Evolutionary conservation across 2,797 vertebrate genomes (phyloP), one percentile per base, ranked within the genome.

Genomic region (Diceros bicornis): DNA sequence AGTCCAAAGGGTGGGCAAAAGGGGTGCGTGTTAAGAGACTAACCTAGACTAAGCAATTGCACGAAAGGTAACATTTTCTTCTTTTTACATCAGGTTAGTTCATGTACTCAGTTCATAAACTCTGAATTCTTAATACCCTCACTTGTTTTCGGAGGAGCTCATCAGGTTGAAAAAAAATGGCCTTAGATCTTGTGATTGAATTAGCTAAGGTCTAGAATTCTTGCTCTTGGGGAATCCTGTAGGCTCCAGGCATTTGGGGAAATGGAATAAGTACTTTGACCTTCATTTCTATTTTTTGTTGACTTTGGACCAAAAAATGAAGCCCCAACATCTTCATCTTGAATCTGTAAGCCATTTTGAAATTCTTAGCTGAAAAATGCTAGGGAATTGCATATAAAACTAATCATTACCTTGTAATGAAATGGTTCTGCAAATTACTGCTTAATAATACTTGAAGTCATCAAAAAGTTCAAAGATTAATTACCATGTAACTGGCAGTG

Each of bases 401-500:
- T 97, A 97, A 97, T 97, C 97, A 97, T 94, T 96, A 97, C 95
- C 72, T 97, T 91, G 74, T 96, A 98, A 98, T 98, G 97, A 98
- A 98, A 97, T 97, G 90, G 97, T 98, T 97, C 97, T 92, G 41
- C 96, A 97, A 96, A 97, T 97, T 96, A 97, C 92, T 88, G 72
- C 93, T 97, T 97, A 97, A 98, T 97, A 98, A 97, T 85, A 96
- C 96, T 95, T 89, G 96, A 97, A 98, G 96, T 96, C 96, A 98
- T 98, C 97, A 97, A 75, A 98, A 98, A 97, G 96, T 97, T 97
- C 97, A 97, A 95, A 98, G 97, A 97, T 97, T 97, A 97, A 97
- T 98, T 97, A 90, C 92, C 95, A 89, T 97, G 92, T 96, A 98
- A 97, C 96, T 97, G 97, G 59, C 62, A 93, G 78, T 98, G 97